Percentiles rank a stretch among this genome's conserved stretches.
These are phyloP conservation scores for Sitta carolinensis DNA, from an alignment of 2,797 vertebrate genomes.

Conservation along the genomic window DNA sequence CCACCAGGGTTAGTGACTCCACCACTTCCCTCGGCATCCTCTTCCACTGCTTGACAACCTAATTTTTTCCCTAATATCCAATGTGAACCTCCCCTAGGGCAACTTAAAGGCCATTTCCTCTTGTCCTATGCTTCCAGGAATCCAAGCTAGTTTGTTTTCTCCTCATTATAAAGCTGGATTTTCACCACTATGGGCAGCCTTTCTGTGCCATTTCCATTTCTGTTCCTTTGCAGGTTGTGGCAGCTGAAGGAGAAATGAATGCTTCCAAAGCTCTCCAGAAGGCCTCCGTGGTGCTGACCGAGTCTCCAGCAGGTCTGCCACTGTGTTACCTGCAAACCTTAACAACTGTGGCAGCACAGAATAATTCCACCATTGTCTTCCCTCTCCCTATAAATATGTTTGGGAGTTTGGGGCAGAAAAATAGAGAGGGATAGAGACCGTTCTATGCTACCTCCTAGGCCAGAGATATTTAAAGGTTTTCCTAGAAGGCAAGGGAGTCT, in stretches of 20 bases:
- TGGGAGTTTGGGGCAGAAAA: slow-evolving; percentile 2
- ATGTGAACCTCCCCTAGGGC: neutral
- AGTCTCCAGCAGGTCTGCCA: slow-evolving; percentile 75
- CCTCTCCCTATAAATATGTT: slow-evolving; percentile 76
- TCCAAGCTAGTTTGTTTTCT: neutral
- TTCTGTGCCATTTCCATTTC: neutral
- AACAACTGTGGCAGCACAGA: slow-evolving; percentile 69
- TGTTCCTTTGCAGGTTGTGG: slow-evolving; percentile 68
- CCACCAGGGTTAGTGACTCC: neutral
- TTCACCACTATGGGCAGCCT: rapidly evolving
- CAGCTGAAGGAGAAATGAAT: slow-evolving; percentile 81
- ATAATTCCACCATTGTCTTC: slow-evolving; percentile 79
- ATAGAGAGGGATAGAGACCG: neutral
- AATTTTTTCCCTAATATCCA: neutral
- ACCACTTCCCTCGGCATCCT: neutral
- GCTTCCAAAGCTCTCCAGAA: slow-evolving; percentile 79
- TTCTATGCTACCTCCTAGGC: neutral
- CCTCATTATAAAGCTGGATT: neutral
- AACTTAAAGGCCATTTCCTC: neutral
- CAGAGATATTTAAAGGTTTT: neutral
- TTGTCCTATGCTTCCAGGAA: neutral
- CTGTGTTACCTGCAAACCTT: slow-evolving; percentile 81
- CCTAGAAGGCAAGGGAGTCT: neutral
- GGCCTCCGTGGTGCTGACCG: slow-evolving; percentile 71
- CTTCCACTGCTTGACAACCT: neutral